These are phyloP conservation scores for Athalia cordata DNA, from an alignment of 2,888 invertebrate species.

Conservation along the genomic window DNA sequence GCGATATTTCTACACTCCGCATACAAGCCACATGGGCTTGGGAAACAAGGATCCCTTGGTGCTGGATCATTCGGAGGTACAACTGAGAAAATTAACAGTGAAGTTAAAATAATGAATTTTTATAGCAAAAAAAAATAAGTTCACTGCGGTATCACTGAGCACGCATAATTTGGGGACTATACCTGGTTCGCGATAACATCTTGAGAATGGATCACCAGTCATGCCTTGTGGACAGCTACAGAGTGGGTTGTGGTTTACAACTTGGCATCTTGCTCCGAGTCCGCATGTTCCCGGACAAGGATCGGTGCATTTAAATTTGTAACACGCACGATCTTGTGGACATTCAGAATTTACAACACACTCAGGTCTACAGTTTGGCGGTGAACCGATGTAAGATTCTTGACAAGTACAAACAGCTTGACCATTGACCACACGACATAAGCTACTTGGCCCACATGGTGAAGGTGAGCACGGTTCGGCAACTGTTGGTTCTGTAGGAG, in stretches of 20 bases:
- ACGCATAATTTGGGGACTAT: not conserved
- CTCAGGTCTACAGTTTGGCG: conserved; percentile 89
- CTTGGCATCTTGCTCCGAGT: conserved; percentile 84
- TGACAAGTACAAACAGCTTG: conserved; percentile 87
- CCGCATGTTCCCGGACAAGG: conserved; percentile 90
- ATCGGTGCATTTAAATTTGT: conserved; percentile 87
- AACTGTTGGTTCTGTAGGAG: conserved; percentile 64
- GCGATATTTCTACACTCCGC: conserved; percentile 80
- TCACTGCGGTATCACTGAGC: not conserved
- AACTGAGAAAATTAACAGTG: conserved; percentile 5
- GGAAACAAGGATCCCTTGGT: conserved; percentile 81
- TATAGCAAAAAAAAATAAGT: not conserved
- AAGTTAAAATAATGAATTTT: not conserved
- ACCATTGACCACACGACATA: conserved; percentile 82
- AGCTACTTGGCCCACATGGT: conserved; percentile 88
- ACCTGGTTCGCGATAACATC: conserved; percentile 78
- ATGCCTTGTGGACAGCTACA: conserved; percentile 84
- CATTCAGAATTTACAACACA: conserved; percentile 90
- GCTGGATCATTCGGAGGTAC: conserved; percentile 57
- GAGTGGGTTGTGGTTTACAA: conserved; percentile 88
- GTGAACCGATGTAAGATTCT: conserved; percentile 83
- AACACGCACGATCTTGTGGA: conserved; percentile 85
- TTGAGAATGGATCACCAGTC: conserved; percentile 88
- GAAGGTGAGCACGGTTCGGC: conserved; percentile 83
- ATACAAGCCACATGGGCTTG: conserved; percentile 83